These are phyloP conservation scores for Meiosimyza platycephala DNA, from an alignment of 2,888 invertebrate genomes.

Conservation along the genomic window DNA sequence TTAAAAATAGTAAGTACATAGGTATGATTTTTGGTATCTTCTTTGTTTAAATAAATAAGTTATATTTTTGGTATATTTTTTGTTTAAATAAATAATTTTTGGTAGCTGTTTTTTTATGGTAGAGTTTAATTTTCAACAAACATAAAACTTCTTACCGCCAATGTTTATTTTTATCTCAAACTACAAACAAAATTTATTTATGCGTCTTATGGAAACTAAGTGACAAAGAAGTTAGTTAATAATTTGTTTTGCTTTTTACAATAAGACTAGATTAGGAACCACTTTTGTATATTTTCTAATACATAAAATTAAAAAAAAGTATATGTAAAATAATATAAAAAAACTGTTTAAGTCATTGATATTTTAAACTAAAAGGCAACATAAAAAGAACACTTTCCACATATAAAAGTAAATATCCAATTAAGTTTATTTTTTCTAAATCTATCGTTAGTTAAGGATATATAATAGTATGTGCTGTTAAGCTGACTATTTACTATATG, in stretches of 20 bases:
- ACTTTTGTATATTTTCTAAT: constrained; percentile 64
- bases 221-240: not conserved
- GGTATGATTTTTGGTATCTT: constrained; percentile 23
- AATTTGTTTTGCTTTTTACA: constrained; percentile 30
- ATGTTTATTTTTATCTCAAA: too few species aligned
- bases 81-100: constrained; percentile 4
- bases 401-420: constrained; percentile 10
- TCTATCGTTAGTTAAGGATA: not conserved
- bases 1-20: not conserved
- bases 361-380: constrained; percentile 24
- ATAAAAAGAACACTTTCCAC: constrained; percentile 30
- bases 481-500: constrained; percentile 14
- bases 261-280: constrained; percentile 67
- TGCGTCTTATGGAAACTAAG: not conserved
- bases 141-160: too few species aligned
- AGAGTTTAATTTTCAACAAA: too few species aligned
- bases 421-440: constrained; percentile 1
- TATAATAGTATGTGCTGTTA: not conserved
- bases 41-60: not conserved
- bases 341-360: constrained; percentile 12
- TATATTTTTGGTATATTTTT: not conserved
- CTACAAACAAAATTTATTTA: too few species aligned
- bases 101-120: too few species aligned
- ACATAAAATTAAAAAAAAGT: constrained; percentile 31
- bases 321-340: not conserved